Conservation (phyloP, 2,113 vertebrate species). For the Spea bombifrons region DNA sequence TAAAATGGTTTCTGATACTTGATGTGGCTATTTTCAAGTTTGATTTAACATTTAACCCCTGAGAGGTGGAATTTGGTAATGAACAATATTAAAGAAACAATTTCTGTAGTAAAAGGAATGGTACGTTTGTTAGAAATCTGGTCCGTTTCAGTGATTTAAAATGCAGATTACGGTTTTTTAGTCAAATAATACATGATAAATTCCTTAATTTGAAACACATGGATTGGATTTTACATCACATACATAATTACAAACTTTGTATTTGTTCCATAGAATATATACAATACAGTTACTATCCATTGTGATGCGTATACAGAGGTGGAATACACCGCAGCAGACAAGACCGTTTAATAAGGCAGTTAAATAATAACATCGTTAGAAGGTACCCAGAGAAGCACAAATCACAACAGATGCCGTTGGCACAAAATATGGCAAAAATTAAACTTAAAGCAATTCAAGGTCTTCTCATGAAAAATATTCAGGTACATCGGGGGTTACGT, state of each 20-base stretch:
- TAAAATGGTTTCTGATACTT: background rate
- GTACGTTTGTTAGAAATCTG: too few species aligned
- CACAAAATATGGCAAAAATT: too few species aligned
- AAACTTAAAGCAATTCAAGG: too few species aligned
- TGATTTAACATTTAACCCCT: slow-evolving; percentile 16
- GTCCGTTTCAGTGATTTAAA: background rate
- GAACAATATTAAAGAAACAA: background rate
- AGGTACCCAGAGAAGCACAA: background rate
- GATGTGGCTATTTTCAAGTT: slow-evolving; percentile 23
- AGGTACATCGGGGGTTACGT: too few species aligned
- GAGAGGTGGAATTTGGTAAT: background rate
- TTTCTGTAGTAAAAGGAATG: background rate
- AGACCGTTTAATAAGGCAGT: background rate
- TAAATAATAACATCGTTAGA: background rate
- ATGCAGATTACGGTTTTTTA: background rate
- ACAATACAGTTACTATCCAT: background rate
- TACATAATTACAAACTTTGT: background rate
- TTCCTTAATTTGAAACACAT: background rate
- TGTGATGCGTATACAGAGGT: background rate
- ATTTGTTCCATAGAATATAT: background rate
- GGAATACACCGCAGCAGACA: background rate
- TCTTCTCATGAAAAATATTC: too few species aligned
- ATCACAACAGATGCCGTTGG: too few species aligned
- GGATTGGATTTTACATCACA: background rate
- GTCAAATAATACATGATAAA: background rate